Evolutionary conservation across 1,140 invertebrate genomes (phyloP).

Genomic region (Drosophila ohnishii): DNA sequence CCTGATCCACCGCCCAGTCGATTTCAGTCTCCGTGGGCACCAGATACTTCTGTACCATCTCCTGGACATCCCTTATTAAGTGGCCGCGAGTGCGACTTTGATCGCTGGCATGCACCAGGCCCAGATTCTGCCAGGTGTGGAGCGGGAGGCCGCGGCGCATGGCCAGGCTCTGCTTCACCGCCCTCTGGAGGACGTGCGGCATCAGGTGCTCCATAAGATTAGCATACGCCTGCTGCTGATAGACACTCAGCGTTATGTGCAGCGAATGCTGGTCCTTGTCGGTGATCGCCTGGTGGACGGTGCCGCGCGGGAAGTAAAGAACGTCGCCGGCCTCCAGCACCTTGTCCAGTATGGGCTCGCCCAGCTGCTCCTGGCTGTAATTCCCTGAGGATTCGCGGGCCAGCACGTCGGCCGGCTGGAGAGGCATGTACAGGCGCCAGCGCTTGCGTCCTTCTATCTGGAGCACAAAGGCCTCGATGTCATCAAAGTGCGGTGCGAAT

Average conservation of each 20-base stretch:
- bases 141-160: constrained; percentile 92
- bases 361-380: constrained; percentile 90
- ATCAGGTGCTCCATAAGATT: constrained; percentile 94
- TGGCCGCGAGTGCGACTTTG: constrained; percentile 83
- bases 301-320: constrained; percentile 96
- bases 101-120: constrained; percentile 86
- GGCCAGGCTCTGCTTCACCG: constrained; percentile 88
- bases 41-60: constrained; percentile 35
- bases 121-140: constrained; percentile 90
- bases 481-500: constrained; percentile 99
- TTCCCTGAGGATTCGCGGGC: constrained; percentile 93
- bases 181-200: constrained; percentile 89
- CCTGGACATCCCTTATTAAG: constrained; percentile 86
- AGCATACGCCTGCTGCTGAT: constrained; percentile 95
- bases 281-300: constrained; percentile 95
- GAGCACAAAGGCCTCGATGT: constrained; percentile 98
- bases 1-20: constrained; percentile 92
- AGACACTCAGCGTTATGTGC: constrained; percentile 96
- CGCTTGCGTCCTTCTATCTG: constrained; percentile 98
- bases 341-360: constrained; percentile 91
- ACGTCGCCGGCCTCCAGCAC: constrained; percentile 93
- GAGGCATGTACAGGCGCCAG: constrained; percentile 95
- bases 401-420: constrained; percentile 86
- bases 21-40: constrained; percentile 86
- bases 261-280: constrained; percentile 91